Evolutionary conservation across 2,113 vertebrate genomes (phyloP).

Genomic region (Caracal caracal): DNA sequence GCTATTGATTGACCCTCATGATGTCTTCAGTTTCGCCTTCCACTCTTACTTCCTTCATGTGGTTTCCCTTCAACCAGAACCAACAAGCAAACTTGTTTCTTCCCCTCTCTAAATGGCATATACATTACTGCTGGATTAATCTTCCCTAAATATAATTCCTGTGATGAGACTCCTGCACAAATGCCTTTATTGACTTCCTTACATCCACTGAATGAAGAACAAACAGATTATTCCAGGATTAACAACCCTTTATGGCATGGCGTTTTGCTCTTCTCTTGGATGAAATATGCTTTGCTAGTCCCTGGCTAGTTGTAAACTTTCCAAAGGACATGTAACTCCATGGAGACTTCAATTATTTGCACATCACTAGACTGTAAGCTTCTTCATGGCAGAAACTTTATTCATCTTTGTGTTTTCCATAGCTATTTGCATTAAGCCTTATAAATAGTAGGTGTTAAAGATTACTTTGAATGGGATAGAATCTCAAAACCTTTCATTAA

Average conservation of each 20-base stretch:
- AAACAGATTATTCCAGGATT: neutral
- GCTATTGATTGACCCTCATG: neutral
- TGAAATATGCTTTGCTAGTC: neutral
- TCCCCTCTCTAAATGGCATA: neutral
- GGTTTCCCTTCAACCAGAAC: neutral
- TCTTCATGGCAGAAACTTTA: neutral
- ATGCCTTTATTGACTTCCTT: neutral
- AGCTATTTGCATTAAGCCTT: constrained; percentile 16
- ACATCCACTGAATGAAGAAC: neutral
- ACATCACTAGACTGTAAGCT: neutral
- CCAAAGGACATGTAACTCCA: neutral
- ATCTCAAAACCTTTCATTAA: neutral
- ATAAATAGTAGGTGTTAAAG: constrained; percentile 8
- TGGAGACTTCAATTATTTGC: neutral
- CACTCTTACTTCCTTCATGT: neutral
- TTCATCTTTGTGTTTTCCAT: constrained; percentile 17
- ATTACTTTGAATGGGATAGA: constrained; percentile 33
- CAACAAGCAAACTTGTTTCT: neutral
- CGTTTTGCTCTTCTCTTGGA: neutral
- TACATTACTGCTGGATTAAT: neutral
- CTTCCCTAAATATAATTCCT: constrained; percentile 1
- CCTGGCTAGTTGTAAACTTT: neutral
- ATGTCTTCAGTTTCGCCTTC: neutral
- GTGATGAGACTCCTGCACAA: neutral
- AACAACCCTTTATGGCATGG: neutral